Percentiles rank a stretch among this genome's conserved stretches.
Evolutionary conservation across 2,113 vertebrate genomes (phyloP).

Genomic region (chimpanzee (Pan troglodytes)): DNA sequence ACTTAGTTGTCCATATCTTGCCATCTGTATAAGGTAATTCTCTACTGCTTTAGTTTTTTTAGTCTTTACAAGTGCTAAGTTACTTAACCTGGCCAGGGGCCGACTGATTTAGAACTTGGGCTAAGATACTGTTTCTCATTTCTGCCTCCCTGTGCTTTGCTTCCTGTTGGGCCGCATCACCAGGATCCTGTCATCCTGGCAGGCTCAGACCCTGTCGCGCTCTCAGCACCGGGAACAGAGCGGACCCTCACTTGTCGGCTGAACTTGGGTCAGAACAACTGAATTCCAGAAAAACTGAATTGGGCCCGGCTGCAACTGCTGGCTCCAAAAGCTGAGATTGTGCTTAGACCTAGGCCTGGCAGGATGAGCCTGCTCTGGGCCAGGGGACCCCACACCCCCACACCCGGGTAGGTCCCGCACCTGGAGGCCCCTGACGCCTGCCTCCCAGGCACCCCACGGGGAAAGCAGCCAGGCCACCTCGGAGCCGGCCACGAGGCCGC

Average conservation of each 20-base stretch:
- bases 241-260: background rate
- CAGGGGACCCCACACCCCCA: too few relatives aligned
- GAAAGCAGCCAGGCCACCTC: too few relatives aligned
- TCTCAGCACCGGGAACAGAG: background rate
- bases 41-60: too few relatives aligned
- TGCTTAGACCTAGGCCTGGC: background rate
- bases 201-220: background rate
- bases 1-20: too few relatives aligned
- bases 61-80: too few relatives aligned
- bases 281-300: background rate
- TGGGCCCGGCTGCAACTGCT: too few relatives aligned
- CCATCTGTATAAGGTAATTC: too few relatives aligned
- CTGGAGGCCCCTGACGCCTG: background rate
- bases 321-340: too few relatives aligned
- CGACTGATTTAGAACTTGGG: conserved; percentile 97
- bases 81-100: conserved; percentile 90
- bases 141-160: conserved; percentile 89
- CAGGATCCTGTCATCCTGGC: background rate
- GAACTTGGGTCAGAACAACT: background rate
- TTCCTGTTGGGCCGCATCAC: too few relatives aligned
- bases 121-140: conserved; percentile 97
- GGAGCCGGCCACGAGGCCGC: too few relatives aligned
- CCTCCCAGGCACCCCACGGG: fast-evolving
- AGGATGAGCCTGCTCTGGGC: too few relatives aligned
- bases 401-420: background rate